Conservation (phyloP, 1,140 invertebrate genomes). For the Diachasmimorpha longicaudata region DNA sequence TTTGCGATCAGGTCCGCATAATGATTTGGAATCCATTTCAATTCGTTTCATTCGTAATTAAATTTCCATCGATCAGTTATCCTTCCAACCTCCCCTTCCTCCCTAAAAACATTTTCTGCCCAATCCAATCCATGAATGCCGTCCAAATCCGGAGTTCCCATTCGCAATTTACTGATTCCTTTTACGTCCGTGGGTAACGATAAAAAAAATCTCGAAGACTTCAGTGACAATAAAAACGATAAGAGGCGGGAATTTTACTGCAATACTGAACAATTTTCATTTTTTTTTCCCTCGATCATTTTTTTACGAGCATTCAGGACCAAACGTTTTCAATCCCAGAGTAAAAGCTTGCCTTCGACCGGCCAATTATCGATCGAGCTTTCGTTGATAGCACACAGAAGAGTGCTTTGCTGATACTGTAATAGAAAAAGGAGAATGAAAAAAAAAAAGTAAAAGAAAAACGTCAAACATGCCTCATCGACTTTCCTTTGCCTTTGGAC, state of each 20-base stretch:
- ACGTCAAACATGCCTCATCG: neutral
- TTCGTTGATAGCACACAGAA: neutral
- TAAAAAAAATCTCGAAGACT: neutral
- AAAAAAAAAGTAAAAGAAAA: neutral
- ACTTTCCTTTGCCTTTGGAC: slow-evolving; percentile 25
- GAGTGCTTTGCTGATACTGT: neutral
- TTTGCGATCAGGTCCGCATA: neutral
- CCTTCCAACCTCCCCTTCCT: too few species aligned
- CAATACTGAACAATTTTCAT: neutral
- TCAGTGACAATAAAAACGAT: neutral
- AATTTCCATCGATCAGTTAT: neutral
- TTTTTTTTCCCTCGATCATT: neutral
- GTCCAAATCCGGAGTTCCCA: neutral
- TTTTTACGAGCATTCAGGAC: neutral
- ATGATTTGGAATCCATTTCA: neutral
- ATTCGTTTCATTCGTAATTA: neutral
- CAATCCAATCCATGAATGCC: neutral
- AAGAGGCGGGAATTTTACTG: neutral
- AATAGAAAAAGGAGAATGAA: neutral
- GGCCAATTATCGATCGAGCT: slow-evolving; percentile 11
- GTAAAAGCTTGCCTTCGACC: slow-evolving; percentile 2
- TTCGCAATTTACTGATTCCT: neutral
- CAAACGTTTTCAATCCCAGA: neutral
- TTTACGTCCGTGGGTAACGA: neutral
- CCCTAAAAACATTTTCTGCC: neutral